Percentiles rank a stretch among this genome's conserved stretches.
Evolutionary conservation across 2,797 vertebrate genomes (phyloP).

Genomic region (Apodemus agrarius): DNA sequence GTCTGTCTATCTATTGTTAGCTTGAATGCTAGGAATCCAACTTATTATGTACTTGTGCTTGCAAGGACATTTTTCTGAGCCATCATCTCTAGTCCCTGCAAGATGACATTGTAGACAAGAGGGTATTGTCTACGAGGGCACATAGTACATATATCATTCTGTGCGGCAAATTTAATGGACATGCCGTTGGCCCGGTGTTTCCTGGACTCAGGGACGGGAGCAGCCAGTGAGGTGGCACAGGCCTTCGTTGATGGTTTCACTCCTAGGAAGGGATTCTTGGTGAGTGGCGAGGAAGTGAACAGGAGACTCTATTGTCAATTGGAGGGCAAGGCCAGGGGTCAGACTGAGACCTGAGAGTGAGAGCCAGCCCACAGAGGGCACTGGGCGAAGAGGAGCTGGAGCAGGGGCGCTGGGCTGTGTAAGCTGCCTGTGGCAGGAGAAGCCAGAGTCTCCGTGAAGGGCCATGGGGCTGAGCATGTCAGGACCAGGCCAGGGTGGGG

Average conservation of each 20-base stretch:
- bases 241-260: neutral
- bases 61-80: neutral
- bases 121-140: neutral
- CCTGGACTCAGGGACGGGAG: neutral
- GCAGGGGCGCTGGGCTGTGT: neutral
- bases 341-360: neutral
- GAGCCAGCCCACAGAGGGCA: neutral
- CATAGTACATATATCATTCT: neutral
- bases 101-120: neutral
- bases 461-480: neutral
- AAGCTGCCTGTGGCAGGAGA: neutral
- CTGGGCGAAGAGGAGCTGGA: neutral
- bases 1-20: neutral
- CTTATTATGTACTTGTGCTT: neutral
- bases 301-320: neutral
- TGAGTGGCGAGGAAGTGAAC: neutral
- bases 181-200: neutral
- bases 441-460: neutral
- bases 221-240: neutral
- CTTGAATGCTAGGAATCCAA: neutral
- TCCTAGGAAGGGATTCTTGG: neutral
- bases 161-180: neutral
- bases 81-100: neutral
- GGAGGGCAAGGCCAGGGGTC: neutral
- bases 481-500: neutral